Conservation (phyloP, 35 echinoderm and acorn worm species). For the Ophiothrix spiculata region DNA sequence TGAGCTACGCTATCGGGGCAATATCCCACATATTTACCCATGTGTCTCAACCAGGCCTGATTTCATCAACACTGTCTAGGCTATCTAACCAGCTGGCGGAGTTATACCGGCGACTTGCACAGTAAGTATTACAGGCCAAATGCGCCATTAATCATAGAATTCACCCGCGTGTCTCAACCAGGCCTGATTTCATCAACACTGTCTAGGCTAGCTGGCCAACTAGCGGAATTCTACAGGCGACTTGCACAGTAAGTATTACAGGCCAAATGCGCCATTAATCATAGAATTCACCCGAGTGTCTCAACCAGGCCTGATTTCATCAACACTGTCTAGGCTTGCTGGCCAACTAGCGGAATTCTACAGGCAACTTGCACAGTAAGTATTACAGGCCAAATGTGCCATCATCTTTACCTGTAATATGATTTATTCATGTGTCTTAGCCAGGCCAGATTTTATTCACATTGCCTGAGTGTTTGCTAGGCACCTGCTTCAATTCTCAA, state of each 20-base stretch:
- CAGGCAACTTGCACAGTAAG: conserved; percentile 42
- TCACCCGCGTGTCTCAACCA: conserved; percentile 48
- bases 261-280: too few species aligned
- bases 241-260: conserved; percentile 27
- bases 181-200: conserved; percentile 31
- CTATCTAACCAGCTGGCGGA: conserved; percentile 32
- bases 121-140: conserved; percentile 39
- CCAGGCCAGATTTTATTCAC: too few species aligned
- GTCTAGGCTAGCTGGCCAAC: conserved; percentile 32
- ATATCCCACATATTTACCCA: conserved; percentile 28
- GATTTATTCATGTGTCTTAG: too few species aligned
- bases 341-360: conserved; percentile 53
- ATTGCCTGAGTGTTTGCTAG: too few species aligned
- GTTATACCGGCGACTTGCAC: conserved; percentile 43
- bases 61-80: conserved; percentile 40
- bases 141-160: too few species aligned
- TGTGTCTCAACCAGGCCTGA: conserved; percentile 30
- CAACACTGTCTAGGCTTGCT: conserved; percentile 41
- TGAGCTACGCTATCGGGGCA: not conserved
- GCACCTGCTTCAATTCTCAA: too few species aligned
- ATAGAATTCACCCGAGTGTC: conserved; percentile 62
- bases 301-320: conserved; percentile 17
- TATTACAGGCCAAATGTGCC: too few species aligned
- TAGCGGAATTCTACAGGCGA: conserved; percentile 56
- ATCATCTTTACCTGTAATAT: too few species aligned